Conservation (phyloP, 1,140 invertebrate genomes). For the Tetragnatha versicolor region DNA sequence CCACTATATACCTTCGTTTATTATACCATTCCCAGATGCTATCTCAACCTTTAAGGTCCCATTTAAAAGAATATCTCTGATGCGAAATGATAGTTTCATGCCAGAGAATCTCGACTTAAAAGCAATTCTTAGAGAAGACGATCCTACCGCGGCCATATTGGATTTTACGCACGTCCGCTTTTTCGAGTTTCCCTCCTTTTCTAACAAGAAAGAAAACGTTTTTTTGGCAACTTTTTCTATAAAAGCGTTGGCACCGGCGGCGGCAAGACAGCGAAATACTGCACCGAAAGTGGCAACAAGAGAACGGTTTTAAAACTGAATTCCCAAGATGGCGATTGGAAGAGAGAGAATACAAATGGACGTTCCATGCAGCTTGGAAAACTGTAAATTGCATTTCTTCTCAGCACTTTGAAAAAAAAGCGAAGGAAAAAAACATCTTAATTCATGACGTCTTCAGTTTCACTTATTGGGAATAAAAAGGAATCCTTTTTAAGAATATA, state of each 20-base stretch:
- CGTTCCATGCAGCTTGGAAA: neutral
- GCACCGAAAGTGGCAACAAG: slow-evolving; percentile 35
- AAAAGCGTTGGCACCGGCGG: neutral
- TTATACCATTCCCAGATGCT: too few species aligned
- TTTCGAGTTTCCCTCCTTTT: neutral
- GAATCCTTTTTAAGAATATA: too few species aligned
- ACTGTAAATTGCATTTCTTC: slow-evolving; percentile 12
- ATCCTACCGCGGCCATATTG: neutral
- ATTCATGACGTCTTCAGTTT: slow-evolving; percentile 28
- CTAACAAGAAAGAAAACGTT: too few species aligned
- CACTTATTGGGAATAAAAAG: slow-evolving; percentile 1
- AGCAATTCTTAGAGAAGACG: neutral
- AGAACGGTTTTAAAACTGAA: slow-evolving; percentile 43
- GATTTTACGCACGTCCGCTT: slow-evolving; percentile 19
- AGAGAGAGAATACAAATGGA: slow-evolving; percentile 36
- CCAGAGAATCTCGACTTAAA: slow-evolving; percentile 3
- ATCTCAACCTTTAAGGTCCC: too few species aligned
- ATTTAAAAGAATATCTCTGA: neutral
- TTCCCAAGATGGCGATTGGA: slow-evolving; percentile 31
- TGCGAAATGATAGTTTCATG: neutral
- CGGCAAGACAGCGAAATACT: neutral
- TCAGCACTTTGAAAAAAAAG: neutral
- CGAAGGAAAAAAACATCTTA: neutral
- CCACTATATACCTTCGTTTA: too few species aligned
- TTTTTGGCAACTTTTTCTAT: neutral